Evolutionary conservation across 2,888 invertebrate species (phyloP), one percentile per base, ranked within the genome.

Genomic region (Aphodius sticticus): DNA sequence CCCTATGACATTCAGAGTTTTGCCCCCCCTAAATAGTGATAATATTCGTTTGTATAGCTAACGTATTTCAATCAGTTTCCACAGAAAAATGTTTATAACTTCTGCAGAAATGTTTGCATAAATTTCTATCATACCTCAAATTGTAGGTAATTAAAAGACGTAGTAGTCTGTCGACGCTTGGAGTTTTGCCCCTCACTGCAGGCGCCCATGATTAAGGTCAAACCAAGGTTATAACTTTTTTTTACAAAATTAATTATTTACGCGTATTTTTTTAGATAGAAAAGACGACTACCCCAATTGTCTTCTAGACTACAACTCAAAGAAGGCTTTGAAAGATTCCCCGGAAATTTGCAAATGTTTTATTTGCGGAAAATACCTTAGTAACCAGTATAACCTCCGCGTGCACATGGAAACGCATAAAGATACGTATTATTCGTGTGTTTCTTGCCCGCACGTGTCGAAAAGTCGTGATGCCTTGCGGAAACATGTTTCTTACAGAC

Each of bases 341-440:
- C 86, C 87, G 16, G 87, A 87, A 82, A 87, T 87, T 38, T 88
- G 88, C 81, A 93, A 93, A 87, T 97, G 97, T 88, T 93, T 94
- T 81, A 93, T 97, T 77, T 97, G 97, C 89, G 95, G 96, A 86
- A 97, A 97, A 88, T 95, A 96, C 80, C 91, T 97, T 76, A 96
- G 96, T 88, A 97, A 97, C 90, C 96, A 96, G 88, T 97, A 97
- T 90, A 97, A 97, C 88, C 89, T 97, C 84, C 92, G 96, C 81
- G 96, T 97, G 81, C 97, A 97, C 86, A 94, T 97, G 93, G 97
- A 97, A 87, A 96, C 96, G 16, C 97, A 97, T 88, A 95, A 96
- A 86, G 96, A 96, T 83, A 94, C 96, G 76, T 93, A 96, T 38
- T 96, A 97, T 88, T 96, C 96, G 53, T 97, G 97, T 86, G 93